phyloP scores from a whole-genome alignment of 2,888 invertebrate genomes.

The Tubulanus polymorphus region DNA sequence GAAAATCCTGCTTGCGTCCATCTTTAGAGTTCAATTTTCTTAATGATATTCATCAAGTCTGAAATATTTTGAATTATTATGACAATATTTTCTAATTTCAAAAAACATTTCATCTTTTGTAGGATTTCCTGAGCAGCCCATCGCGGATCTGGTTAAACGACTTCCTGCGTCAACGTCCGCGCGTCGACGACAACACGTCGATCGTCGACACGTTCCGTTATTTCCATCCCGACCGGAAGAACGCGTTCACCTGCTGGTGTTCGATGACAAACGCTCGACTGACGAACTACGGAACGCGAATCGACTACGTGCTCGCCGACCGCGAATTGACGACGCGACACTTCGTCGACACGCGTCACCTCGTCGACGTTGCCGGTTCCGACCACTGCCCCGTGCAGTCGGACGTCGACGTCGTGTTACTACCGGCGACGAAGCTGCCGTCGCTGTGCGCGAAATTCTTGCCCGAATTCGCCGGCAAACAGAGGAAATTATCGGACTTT shows the following conservation, averaged over 20 bases:
- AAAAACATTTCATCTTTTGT: slow-evolving; percentile 8
- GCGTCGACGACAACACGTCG: slow-evolving; percentile 21
- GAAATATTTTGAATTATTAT: too few species aligned
- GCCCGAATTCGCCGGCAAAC: slow-evolving; percentile 56
- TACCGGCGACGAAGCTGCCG: slow-evolving; percentile 45
- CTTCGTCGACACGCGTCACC: slow-evolving; percentile 35
- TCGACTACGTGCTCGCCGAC: slow-evolving; percentile 57
- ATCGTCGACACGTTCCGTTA: slow-evolving; percentile 54
- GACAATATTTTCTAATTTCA: too few species aligned
- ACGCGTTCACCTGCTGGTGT: slow-evolving; percentile 57
- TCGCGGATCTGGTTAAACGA: slow-evolving; percentile 51
- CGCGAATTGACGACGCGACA: slow-evolving; percentile 26
- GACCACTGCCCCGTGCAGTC: slow-evolving; percentile 58
- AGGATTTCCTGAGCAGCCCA: slow-evolving; percentile 38
- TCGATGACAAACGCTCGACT: slow-evolving; percentile 53
- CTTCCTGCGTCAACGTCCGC: slow-evolving; percentile 35
- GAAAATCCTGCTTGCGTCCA: too few species aligned
- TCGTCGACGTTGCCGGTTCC: slow-evolving; percentile 52
- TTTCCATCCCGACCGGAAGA: slow-evolving; percentile 49
- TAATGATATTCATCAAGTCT: too few species aligned
- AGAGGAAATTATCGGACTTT: slow-evolving; percentile 43
- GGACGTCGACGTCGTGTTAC: slow-evolving; percentile 29
- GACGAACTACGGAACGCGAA: slow-evolving; percentile 57
- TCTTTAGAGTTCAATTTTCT: too few species aligned
- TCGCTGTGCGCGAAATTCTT: slow-evolving; percentile 53